These are phyloP conservation scores for Perccottus glenii DNA, from an alignment of 2,113 vertebrate species.

Conservation along the genomic window DNA sequence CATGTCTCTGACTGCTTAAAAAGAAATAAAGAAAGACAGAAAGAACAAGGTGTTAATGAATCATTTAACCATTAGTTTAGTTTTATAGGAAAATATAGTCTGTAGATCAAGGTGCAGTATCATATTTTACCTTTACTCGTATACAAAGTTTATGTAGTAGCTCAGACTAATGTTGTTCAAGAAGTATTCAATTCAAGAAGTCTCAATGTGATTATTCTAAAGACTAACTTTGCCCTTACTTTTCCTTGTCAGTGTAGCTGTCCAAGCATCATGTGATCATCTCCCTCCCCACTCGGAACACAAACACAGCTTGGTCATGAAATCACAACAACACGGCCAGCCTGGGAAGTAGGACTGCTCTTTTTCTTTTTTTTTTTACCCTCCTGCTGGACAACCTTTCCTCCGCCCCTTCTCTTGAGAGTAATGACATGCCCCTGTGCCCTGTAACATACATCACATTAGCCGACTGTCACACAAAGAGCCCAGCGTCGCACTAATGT, in stretches of 20 bases:
- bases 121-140: too few species aligned
- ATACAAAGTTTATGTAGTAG: too few species aligned
- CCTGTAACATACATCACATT: slow-evolving; percentile 67
- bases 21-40: too few species aligned
- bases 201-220: background rate
- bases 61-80: background rate
- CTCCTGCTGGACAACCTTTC: slow-evolving; percentile 8
- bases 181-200: background rate
- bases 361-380: slow-evolving; percentile 47
- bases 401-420: slow-evolving; percentile 27
- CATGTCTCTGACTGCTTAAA: slow-evolving; percentile 8
- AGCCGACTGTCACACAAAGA: slow-evolving; percentile 61
- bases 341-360: slow-evolving; percentile 56
- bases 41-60: background rate
- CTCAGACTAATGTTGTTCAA: background rate
- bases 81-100: background rate
- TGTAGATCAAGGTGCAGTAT: too few species aligned
- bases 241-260: slow-evolving; percentile 26
- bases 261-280: slow-evolving; percentile 37
- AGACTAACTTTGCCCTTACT: slow-evolving; percentile 1
- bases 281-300: slow-evolving; percentile 52
- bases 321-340: slow-evolving; percentile 56
- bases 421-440: slow-evolving; percentile 61
- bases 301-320: slow-evolving; percentile 63
- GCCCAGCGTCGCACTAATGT: slow-evolving; percentile 55